phyloP scores from a whole-genome alignment of 2,113 vertebrate species.

The Xenopus borealis region DNA sequence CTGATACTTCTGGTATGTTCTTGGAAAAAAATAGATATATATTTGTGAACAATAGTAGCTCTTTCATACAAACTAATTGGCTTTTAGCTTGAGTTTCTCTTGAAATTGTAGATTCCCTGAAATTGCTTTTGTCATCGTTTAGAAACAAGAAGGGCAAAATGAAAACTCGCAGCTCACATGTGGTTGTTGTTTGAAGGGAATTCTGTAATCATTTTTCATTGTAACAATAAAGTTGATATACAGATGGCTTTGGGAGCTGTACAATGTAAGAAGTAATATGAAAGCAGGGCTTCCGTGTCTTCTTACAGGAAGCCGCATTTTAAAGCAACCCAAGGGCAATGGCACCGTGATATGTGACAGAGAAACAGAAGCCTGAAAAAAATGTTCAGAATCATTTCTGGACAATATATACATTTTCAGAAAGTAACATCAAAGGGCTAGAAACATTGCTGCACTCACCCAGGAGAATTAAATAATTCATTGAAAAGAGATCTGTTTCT shows the following conservation, averaged over 20 bases:
- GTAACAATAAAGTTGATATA: slow-evolving; percentile 75
- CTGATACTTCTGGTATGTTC: too few relatives aligned
- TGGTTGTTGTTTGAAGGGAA: slow-evolving; percentile 84
- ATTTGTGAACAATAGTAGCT: too few relatives aligned
- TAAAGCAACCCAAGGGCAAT: slow-evolving; percentile 71
- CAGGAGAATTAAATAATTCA: slow-evolving; percentile 55
- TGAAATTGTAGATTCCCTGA: too few relatives aligned
- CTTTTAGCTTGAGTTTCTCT: too few relatives aligned
- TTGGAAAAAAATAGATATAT: too few relatives aligned
- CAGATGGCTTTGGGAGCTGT: slow-evolving; percentile 69
- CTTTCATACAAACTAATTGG: too few relatives aligned
- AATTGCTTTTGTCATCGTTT: too few relatives aligned
- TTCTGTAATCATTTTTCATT: slow-evolving; percentile 89
- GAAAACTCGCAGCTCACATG: slow-evolving; percentile 73
- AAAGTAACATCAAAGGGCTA: slow-evolving; percentile 68
- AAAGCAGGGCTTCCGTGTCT: slow-evolving; percentile 69
- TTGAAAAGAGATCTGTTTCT: neutral
- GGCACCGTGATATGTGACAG: slow-evolving; percentile 52
- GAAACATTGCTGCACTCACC: slow-evolving; percentile 61
- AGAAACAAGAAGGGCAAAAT: slow-evolving; percentile 34
- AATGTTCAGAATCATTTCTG: slow-evolving; percentile 76
- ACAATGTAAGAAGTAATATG: slow-evolving; percentile 80
- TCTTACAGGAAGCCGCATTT: slow-evolving; percentile 78
- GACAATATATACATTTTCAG: slow-evolving; percentile 74
- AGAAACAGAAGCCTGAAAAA: slow-evolving; percentile 69